Conservation (phyloP, 2,113 vertebrate genomes). For the Jaculus jaculus region DNA sequence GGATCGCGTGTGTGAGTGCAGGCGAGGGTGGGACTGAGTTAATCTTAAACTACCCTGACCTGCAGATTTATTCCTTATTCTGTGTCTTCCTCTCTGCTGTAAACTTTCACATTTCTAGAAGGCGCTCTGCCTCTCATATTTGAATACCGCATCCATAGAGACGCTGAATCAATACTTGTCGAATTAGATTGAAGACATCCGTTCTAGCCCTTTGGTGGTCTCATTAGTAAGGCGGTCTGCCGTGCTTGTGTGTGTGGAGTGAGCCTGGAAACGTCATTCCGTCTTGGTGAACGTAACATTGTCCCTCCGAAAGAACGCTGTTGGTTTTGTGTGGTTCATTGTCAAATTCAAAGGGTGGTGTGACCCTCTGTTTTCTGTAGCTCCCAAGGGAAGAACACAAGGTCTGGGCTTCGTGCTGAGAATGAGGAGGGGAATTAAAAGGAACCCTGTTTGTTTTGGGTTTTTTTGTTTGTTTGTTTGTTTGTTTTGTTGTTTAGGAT, state of each 20-base stretch:
- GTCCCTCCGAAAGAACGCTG: slow-evolving; percentile 42
- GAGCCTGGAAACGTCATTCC: slow-evolving; percentile 33
- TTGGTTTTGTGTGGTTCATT: slow-evolving; percentile 49
- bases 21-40: neutral
- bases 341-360: slow-evolving; percentile 39
- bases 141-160: neutral
- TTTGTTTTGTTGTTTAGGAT: neutral
- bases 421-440: neutral
- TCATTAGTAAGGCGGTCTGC: slow-evolving; percentile 35
- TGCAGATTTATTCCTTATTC: neutral
- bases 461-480: too few species aligned
- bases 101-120: neutral
- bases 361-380: slow-evolving; percentile 64
- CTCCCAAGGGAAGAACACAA: slow-evolving; percentile 56
- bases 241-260: neutral
- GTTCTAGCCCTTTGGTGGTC: slow-evolving; percentile 17
- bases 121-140: neutral
- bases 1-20: too few species aligned
- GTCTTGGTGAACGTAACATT: neutral
- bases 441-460: neutral
- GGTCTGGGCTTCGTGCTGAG: neutral
- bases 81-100: neutral
- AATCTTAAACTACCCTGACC: neutral
- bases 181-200: slow-evolving; percentile 35
- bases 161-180: slow-evolving; percentile 29